phyloP scores from a whole-genome alignment of 2,888 invertebrate species.

The Coenonympha glycerion region DNA sequence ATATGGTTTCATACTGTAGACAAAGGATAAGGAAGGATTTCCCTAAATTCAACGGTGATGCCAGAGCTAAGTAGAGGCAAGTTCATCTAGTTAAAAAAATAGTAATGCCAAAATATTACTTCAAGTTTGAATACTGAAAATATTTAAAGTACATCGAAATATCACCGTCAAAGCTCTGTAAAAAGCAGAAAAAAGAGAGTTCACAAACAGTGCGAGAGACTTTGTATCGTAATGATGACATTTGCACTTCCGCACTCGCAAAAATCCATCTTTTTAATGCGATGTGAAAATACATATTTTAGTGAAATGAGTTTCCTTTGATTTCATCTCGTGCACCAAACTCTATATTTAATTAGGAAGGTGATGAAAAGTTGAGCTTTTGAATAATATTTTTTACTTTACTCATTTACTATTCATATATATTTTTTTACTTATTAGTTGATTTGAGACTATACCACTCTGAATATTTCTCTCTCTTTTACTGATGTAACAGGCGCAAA shows the following conservation, averaged over 20 bases:
- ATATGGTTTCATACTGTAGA: too few species aligned
- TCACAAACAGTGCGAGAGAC: not conserved
- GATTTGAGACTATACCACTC: too few species aligned
- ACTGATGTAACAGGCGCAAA: too few species aligned
- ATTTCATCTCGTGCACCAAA: too few species aligned
- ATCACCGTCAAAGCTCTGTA: not conserved
- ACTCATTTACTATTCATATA: too few species aligned
- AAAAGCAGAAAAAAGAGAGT: conserved; percentile 1
- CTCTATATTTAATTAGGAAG: not conserved
- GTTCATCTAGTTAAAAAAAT: too few species aligned
- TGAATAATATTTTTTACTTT: not conserved
- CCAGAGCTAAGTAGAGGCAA: too few species aligned
- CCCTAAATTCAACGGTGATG: too few species aligned
- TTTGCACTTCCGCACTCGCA: conserved; percentile 1
- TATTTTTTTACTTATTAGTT: too few species aligned
- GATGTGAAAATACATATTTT: conserved; percentile 8
- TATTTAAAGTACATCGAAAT: not conserved
- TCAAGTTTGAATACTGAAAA: not conserved
- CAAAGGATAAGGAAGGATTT: too few species aligned
- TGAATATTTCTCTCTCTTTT: too few species aligned
- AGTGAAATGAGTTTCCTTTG: conserved; percentile 8
- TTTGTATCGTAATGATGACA: conserved; percentile 6
- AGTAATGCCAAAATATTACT: too few species aligned
- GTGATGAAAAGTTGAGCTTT: not conserved
- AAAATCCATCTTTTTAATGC: conserved; percentile 8